These are phyloP conservation scores for Caenorhabditis inopinata DNA, from an alignment of 1,140 invertebrate genomes.

Conservation along the genomic window DNA sequence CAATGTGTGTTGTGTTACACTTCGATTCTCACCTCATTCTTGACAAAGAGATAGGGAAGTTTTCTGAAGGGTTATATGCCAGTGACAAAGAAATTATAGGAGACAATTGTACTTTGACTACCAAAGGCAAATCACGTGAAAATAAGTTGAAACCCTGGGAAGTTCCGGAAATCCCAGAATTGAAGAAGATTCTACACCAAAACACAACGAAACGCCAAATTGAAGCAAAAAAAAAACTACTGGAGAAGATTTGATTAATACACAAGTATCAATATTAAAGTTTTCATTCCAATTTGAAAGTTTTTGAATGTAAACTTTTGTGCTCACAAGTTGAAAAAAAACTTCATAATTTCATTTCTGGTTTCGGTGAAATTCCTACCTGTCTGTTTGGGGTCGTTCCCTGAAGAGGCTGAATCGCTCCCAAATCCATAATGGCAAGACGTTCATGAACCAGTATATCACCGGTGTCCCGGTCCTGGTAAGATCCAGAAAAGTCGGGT, in stretches of 20 bases:
- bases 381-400: slow-evolving; percentile 53
- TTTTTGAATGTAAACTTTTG: too few relatives aligned
- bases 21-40: not conserved
- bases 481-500: slow-evolving; percentile 58
- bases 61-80: not conserved
- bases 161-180: too few relatives aligned
- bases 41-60: not conserved
- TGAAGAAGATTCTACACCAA: too few relatives aligned
- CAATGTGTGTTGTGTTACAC: slow-evolving; percentile 24
- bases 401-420: slow-evolving; percentile 56
- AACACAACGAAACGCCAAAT: too few relatives aligned
- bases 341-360: too few relatives aligned
- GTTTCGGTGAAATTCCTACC: too few relatives aligned
- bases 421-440: slow-evolving; percentile 62
- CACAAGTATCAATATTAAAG: too few relatives aligned
- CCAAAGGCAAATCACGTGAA: not conserved
- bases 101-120: slow-evolving; percentile 23
- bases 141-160: too few relatives aligned
- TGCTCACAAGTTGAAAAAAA: too few relatives aligned
- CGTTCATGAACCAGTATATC: slow-evolving; percentile 64
- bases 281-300: too few relatives aligned
- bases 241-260: too few relatives aligned
- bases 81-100: not conserved
- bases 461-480: slow-evolving; percentile 58
- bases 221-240: too few relatives aligned